Conservation (phyloP, 2,797 vertebrate species). For the Poeciliopsis infans region DNA sequence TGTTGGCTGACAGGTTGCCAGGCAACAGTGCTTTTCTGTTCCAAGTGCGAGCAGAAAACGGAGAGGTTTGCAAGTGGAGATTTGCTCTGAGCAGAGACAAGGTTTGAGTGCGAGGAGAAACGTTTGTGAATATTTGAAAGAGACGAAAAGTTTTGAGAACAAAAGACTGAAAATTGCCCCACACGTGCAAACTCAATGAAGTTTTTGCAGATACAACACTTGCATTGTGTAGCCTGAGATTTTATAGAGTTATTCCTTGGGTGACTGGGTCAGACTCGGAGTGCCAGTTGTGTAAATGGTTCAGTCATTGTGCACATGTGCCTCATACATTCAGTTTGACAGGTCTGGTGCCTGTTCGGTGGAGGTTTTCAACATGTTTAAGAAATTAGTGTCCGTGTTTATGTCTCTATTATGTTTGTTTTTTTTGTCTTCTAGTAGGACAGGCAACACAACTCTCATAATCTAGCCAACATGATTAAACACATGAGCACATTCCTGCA, state of each 20-base stretch:
- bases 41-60: too few species aligned
- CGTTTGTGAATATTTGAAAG: too few species aligned
- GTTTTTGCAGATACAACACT: neutral
- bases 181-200: neutral
- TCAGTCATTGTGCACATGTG: neutral
- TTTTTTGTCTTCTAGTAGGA: conserved; percentile 7
- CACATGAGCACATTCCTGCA: conserved; percentile 67
- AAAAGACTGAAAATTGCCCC: too few species aligned
- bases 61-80: too few species aligned
- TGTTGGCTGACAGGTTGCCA: too few species aligned
- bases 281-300: neutral
- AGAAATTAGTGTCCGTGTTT: neutral
- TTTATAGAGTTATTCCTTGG: neutral
- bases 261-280: neutral
- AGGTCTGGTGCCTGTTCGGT: neutral
- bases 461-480: conserved; percentile 45
- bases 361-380: neutral
- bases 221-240: neutral
- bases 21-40: too few species aligned
- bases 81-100: too few species aligned
- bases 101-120: too few species aligned
- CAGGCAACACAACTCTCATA: conserved; percentile 21
- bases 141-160: too few species aligned
- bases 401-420: conserved; percentile 14
- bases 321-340: neutral